Evolutionary conservation across 2,888 invertebrate genomes (phyloP).

Genomic region (Macrosoma leucophasiata): DNA sequence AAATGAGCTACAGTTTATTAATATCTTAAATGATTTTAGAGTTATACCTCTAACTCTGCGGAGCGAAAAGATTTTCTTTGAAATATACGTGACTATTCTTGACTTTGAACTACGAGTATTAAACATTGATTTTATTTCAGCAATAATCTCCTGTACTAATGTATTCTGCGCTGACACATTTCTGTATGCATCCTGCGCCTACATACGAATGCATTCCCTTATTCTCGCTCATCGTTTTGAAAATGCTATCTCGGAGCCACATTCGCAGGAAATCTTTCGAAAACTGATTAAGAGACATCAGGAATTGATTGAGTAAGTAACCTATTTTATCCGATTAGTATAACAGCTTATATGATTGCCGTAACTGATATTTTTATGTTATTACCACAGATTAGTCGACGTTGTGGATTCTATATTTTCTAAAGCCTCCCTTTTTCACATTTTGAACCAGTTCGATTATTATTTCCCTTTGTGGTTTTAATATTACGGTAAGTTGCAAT

Average conservation of each 20-base stretch:
- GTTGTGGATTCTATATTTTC: constrained; percentile 43
- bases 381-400: constrained; percentile 46
- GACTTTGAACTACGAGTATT: too few species aligned
- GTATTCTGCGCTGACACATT: constrained; percentile 44
- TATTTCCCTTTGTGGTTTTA: constrained; percentile 55
- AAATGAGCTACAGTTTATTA: too few species aligned
- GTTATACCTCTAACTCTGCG: too few species aligned
- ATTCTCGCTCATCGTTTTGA: constrained; percentile 40
- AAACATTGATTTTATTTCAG: constrained; percentile 41
- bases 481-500: constrained; percentile 54
- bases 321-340: constrained; percentile 7
- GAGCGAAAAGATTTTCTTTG: too few species aligned
- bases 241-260: constrained; percentile 25
- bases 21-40: too few species aligned
- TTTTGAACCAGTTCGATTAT: constrained; percentile 47
- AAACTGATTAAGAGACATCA: constrained; percentile 39
- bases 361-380: too few species aligned
- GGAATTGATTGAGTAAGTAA: constrained; percentile 22
- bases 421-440: constrained; percentile 46
- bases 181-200: constrained; percentile 43
- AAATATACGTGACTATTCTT: too few species aligned
- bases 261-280: constrained; percentile 26
- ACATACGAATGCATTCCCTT: constrained; percentile 50
- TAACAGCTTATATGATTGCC: too few species aligned
- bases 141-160: constrained; percentile 35